Conservation (phyloP, 2,113 vertebrate species). For the Phyllopteryx taeniolatus region DNA sequence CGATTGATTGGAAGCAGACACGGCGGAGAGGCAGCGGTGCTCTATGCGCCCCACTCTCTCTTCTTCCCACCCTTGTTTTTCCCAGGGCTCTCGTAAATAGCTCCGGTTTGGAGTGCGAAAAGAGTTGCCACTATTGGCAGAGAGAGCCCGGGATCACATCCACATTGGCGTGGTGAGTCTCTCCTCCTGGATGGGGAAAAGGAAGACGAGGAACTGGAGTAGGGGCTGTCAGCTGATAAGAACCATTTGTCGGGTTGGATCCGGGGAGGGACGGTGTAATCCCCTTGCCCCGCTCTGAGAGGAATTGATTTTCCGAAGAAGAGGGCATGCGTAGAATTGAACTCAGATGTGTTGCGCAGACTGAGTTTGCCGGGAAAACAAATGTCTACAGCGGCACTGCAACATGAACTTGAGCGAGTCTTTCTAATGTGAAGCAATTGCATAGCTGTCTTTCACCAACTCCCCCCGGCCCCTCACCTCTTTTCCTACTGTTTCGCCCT, state of each 20-base stretch:
- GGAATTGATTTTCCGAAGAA: constrained; percentile 67
- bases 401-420: constrained; percentile 65
- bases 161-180: constrained; percentile 32
- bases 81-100: constrained; percentile 64
- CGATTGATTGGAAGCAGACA: constrained; percentile 93
- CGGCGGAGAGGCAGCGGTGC: constrained; percentile 68
- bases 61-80: constrained; percentile 63
- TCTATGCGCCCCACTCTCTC: constrained; percentile 21
- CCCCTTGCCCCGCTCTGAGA: constrained; percentile 57
- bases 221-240: constrained; percentile 66
- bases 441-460: constrained; percentile 61
- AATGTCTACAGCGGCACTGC: constrained; percentile 61
- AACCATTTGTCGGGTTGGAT: constrained; percentile 69
- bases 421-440: constrained; percentile 69
- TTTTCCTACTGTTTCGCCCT: background rate
- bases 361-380: constrained; percentile 60
- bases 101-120: constrained; percentile 59
- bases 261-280: constrained; percentile 67
- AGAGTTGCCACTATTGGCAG: constrained; percentile 63
- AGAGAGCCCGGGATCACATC: constrained; percentile 54
- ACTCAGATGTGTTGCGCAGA: constrained; percentile 67
- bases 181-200: constrained; percentile 47
- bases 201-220: background rate
- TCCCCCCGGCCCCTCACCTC: constrained; percentile 11
- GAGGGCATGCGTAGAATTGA: constrained; percentile 67